These are phyloP conservation scores for Montipora efflorescens DNA, from an alignment of 64 coral and sea anemone genomes.

Conservation along the genomic window DNA sequence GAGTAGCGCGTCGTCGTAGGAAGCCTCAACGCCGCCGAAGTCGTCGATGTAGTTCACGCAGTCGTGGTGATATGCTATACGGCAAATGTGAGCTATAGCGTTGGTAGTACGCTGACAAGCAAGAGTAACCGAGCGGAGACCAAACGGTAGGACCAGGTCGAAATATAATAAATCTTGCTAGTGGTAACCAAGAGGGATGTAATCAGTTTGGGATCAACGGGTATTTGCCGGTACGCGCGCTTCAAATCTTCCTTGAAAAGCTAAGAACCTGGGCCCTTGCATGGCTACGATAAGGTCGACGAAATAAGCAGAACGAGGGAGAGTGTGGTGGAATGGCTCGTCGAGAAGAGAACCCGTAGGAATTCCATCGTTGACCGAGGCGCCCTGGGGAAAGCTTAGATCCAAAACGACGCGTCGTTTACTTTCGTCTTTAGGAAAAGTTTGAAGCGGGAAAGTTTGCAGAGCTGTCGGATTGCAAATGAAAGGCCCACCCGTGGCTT, in stretches of 20 bases:
- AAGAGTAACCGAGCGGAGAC: too few species aligned
- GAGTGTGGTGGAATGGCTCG: background rate
- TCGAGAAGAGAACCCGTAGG: slow-evolving; percentile 16
- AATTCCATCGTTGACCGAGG: slow-evolving; percentile 35
- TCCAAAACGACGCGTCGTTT: background rate
- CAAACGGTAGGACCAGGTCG: background rate
- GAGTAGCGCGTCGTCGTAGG: too few species aligned
- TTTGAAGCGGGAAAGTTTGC: background rate
- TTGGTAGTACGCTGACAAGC: too few species aligned
- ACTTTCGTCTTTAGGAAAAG: slow-evolving; percentile 6
- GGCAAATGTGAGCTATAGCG: too few species aligned
- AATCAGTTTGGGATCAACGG: background rate
- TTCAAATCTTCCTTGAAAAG: background rate
- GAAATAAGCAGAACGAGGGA: background rate
- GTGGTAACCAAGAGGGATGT: background rate
- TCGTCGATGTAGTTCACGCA: background rate
- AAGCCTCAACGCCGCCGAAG: background rate
- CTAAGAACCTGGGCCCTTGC: background rate
- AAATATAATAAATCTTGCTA: background rate
- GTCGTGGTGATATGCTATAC: background rate
- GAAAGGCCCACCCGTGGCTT: slow-evolving; percentile 34
- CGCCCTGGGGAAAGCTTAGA: background rate
- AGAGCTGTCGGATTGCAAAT: background rate
- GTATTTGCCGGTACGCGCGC: too few species aligned
- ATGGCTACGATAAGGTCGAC: background rate